A percentile compares a stretch with the other conserved stretches of the same genome.
Conservation (phyloP, 2,888 invertebrate species). For the Rhagophthalmus giganteus region DNA sequence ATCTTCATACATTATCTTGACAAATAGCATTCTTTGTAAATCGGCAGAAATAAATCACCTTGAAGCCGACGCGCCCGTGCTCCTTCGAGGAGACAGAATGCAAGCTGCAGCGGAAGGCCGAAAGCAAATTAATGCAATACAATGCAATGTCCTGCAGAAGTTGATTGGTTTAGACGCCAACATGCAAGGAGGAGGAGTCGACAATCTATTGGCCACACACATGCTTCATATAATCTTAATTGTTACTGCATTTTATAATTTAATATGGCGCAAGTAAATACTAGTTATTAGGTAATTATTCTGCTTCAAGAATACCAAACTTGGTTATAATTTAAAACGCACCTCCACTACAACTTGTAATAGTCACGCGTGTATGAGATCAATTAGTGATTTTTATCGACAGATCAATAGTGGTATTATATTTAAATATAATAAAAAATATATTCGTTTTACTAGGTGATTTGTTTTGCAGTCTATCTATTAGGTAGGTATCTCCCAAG, state of each 20-base stretch:
- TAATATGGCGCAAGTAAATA: conserved; percentile 22
- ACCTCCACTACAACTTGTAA: too few relatives aligned
- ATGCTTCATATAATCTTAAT: conserved; percentile 27
- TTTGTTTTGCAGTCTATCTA: too few relatives aligned
- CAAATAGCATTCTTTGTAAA: conserved; percentile 23
- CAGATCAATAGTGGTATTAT: too few relatives aligned
- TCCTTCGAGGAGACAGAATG: conserved; percentile 10
- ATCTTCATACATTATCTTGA: conserved; percentile 26
- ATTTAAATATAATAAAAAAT: too few relatives aligned
- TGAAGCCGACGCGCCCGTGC: too few relatives aligned
- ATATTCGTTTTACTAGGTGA: too few relatives aligned
- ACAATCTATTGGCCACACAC: conserved; percentile 40
- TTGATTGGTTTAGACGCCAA: conserved; percentile 42
- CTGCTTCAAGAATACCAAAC: conserved; percentile 3
- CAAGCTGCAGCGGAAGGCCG: conserved; percentile 15
- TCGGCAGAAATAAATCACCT: conserved; percentile 20
- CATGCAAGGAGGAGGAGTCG: conserved; percentile 43
- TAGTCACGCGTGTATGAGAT: too few relatives aligned
- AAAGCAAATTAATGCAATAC: conserved; percentile 32
- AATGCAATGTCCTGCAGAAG: conserved; percentile 35
- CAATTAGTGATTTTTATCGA: too few relatives aligned
- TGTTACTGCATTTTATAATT: conserved; percentile 18
- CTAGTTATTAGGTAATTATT: conserved; percentile 9
- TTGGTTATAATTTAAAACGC: not conserved
- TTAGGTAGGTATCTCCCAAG: too few relatives aligned